Percentiles rank a stretch among this genome's conserved stretches.
Evolutionary conservation across 2,113 vertebrate species (phyloP).

Genomic region (Platanista minor): DNA sequence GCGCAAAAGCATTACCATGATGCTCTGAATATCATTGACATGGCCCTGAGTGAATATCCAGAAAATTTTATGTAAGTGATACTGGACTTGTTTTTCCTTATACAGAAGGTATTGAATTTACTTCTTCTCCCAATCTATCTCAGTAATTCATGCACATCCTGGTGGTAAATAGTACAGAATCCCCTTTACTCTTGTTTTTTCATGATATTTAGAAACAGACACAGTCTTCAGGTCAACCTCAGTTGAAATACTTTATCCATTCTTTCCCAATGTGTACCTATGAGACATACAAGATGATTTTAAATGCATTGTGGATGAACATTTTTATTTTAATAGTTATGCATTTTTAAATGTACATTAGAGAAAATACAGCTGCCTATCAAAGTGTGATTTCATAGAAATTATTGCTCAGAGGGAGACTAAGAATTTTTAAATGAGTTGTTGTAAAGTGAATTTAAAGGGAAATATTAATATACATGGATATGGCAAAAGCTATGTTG

Average conservation of each 20-base stretch:
- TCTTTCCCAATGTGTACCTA: background rate
- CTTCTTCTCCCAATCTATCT: background rate
- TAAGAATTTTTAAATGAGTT: background rate
- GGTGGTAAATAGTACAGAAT: background rate
- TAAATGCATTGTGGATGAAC: background rate
- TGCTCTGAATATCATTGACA: conserved; percentile 96
- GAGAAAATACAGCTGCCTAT: background rate
- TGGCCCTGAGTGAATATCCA: conserved; percentile 97
- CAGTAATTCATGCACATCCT: background rate
- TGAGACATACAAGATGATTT: background rate
- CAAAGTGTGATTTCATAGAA: background rate
- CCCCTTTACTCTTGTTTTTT: background rate
- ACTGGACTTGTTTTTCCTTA: background rate
- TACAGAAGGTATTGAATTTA: background rate
- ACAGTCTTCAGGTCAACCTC: background rate
- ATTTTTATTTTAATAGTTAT: background rate
- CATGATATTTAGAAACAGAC: background rate
- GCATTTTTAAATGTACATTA: background rate
- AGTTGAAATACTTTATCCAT: background rate
- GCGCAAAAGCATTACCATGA: conserved; percentile 99
- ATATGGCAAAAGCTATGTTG: background rate
- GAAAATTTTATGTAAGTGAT: conserved; percentile 95
- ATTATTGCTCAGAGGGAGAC: background rate
- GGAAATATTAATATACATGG: background rate
- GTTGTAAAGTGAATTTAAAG: background rate